A percentile compares a stretch with the other conserved stretches of the same genome.
These are phyloP conservation scores for Crotalus tigris DNA, from an alignment of 2,113 vertebrate genomes.

Conservation along the genomic window DNA sequence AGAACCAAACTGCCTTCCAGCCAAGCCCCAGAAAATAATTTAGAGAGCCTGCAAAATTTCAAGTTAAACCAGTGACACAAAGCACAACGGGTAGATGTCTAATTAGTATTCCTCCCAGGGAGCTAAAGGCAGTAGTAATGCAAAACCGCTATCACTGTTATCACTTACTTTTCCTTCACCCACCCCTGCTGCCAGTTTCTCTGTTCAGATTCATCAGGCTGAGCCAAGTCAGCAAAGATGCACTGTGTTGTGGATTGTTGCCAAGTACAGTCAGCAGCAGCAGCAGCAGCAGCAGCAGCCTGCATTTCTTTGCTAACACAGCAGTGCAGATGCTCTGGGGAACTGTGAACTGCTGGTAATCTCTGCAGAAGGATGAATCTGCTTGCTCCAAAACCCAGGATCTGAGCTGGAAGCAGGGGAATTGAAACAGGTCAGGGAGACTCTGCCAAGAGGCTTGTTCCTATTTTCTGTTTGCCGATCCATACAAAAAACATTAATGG, in stretches of 20 bases:
- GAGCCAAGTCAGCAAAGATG: constrained; percentile 59
- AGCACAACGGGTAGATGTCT: not conserved
- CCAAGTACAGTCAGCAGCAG: constrained; percentile 50
- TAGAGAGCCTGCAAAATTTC: not conserved
- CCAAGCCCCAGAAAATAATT: not conserved
- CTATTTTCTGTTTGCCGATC: constrained; percentile 60
- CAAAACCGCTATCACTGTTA: not conserved
- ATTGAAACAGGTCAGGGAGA: constrained; percentile 50
- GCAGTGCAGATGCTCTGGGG: constrained; percentile 43
- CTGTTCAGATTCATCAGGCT: constrained; percentile 31
- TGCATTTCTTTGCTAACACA: constrained; percentile 53
- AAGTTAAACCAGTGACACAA: not conserved
- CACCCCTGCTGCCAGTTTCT: constrained; percentile 8
- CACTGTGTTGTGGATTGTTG: not conserved
- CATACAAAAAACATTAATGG: constrained; percentile 64
- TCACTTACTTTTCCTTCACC: fast-evolving
- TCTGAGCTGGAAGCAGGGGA: constrained; percentile 32
- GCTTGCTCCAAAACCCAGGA: constrained; percentile 12
- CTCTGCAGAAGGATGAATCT: constrained; percentile 42
- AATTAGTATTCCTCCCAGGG: constrained; percentile 23
- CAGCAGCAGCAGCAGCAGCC: constrained; percentile 20
- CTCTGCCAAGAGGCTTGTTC: constrained; percentile 39
- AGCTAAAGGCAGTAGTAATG: constrained; percentile 24
- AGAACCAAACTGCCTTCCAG: not conserved
- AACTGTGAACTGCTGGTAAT: constrained; percentile 37